phyloP scores from a whole-genome alignment of 2,888 invertebrate genomes.

The Polyploca ridens region DNA sequence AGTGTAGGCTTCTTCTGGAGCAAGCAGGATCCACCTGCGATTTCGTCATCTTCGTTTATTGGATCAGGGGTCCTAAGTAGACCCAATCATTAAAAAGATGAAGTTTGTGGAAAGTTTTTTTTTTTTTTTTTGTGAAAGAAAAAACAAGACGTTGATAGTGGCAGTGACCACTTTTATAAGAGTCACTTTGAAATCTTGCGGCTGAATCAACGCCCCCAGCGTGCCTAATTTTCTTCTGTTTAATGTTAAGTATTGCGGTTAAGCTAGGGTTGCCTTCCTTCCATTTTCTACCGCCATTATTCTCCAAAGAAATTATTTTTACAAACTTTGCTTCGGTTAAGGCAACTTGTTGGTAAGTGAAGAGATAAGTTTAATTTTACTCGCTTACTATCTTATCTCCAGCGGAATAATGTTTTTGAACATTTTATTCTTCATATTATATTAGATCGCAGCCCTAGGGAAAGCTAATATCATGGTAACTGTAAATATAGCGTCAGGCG shows the following conservation, averaged over 20 bases:
- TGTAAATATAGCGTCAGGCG: slow-evolving; percentile 14
- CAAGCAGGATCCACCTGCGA: too few species aligned
- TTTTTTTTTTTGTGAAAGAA: too few species aligned
- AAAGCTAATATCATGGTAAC: slow-evolving; percentile 17
- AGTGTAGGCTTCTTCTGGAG: too few species aligned
- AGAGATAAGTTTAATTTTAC: too few species aligned
- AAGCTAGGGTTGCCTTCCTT: not conserved
- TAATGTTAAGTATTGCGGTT: not conserved
- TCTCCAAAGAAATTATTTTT: not conserved
- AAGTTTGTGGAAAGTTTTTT: too few species aligned
- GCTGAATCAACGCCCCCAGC: not conserved
- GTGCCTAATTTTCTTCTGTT: not conserved
- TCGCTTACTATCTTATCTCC: too few species aligned
- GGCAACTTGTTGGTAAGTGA: too few species aligned
- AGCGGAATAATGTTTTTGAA: not conserved
- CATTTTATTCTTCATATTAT: not conserved
- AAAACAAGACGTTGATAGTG: too few species aligned
- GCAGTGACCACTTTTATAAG: not conserved
- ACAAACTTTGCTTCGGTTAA: too few species aligned
- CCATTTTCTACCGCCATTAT: not conserved
- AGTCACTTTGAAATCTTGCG: not conserved
- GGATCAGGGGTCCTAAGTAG: not conserved
- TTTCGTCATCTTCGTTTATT: too few species aligned
- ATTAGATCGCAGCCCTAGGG: not conserved
- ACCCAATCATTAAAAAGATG: too few species aligned